These are phyloP conservation scores for Agapornis roseicollis DNA, from an alignment of 2,113 vertebrate genomes.

Conservation along the genomic window DNA sequence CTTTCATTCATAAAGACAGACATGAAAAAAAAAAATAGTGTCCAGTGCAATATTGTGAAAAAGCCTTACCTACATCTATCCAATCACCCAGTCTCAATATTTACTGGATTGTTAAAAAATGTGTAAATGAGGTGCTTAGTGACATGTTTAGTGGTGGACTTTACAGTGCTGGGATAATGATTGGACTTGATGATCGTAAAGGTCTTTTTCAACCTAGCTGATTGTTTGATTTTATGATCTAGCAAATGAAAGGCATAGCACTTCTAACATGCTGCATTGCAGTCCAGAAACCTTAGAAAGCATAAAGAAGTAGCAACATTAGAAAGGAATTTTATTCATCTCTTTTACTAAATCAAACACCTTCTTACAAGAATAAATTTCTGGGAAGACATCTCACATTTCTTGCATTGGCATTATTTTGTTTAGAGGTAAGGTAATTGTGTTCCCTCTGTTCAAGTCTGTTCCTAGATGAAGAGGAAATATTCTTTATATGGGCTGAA, in stretches of 20 bases:
- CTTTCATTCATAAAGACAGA: neutral
- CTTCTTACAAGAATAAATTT: neutral
- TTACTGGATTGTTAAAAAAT: too few relatives aligned
- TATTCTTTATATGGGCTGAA: neutral
- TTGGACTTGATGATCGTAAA: neutral
- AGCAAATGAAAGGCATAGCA: neutral
- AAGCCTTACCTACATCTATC: neutral
- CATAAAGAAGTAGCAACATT: neutral
- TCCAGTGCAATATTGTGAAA: neutral
- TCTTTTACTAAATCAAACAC: neutral
- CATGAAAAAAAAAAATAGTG: neutral
- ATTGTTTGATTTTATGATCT: neutral
- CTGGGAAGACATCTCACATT: rapidly evolving
- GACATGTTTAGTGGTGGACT: neutral
- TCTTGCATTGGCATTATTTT: neutral
- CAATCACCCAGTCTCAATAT: neutral
- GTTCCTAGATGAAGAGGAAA: neutral
- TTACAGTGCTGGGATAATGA: neutral
- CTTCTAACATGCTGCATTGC: neutral
- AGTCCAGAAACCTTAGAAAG: neutral
- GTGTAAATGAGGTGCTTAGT: neutral
- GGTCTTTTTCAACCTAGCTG: neutral
- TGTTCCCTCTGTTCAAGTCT: neutral
- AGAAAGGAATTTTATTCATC: neutral
- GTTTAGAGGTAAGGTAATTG: neutral